phyloP scores from a whole-genome alignment of 1,140 invertebrate genomes.

The Drosophila ambigua region DNA sequence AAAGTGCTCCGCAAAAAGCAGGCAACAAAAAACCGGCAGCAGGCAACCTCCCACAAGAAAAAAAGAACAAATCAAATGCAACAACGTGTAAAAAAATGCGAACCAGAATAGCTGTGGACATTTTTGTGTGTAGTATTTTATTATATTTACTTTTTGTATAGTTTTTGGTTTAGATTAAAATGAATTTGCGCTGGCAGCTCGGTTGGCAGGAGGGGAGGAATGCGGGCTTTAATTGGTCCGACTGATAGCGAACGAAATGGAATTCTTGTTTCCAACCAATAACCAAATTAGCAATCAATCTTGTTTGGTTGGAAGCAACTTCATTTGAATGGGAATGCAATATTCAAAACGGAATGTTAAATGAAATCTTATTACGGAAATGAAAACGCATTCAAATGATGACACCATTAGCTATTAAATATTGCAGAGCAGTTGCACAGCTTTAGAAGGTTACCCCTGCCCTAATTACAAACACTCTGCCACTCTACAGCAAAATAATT shows the following conservation, averaged over 20 bases:
- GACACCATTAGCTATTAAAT: too few species aligned
- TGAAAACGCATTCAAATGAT: too few species aligned
- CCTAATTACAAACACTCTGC: too few species aligned
- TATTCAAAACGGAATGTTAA: slow-evolving; percentile 1
- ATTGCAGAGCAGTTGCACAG: too few species aligned
- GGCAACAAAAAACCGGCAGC: slow-evolving; percentile 3
- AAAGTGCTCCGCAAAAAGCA: slow-evolving; percentile 28
- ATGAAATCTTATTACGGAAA: not conserved
- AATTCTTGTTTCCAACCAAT: slow-evolving; percentile 10
- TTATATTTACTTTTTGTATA: not conserved
- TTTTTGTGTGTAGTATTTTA: slow-evolving; percentile 15
- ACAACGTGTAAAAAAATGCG: slow-evolving; percentile 43
- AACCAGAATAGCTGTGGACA: slow-evolving; percentile 28
- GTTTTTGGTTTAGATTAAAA: slow-evolving; percentile 26
- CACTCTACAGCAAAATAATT: too few species aligned
- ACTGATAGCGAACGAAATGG: slow-evolving; percentile 9
- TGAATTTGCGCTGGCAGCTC: slow-evolving; percentile 20
- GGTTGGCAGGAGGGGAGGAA: not conserved
- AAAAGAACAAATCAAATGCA: slow-evolving; percentile 31
- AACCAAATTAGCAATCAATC: slow-evolving; percentile 45
- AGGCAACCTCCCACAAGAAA: not conserved
- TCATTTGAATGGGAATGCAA: slow-evolving; percentile 7
- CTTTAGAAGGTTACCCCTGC: too few species aligned
- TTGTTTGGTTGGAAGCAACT: slow-evolving; percentile 26
- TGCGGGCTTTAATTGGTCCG: slow-evolving; percentile 26